Conservation (phyloP, 1,140 invertebrate genomes). For the Neomicropteryx cornuta region DNA sequence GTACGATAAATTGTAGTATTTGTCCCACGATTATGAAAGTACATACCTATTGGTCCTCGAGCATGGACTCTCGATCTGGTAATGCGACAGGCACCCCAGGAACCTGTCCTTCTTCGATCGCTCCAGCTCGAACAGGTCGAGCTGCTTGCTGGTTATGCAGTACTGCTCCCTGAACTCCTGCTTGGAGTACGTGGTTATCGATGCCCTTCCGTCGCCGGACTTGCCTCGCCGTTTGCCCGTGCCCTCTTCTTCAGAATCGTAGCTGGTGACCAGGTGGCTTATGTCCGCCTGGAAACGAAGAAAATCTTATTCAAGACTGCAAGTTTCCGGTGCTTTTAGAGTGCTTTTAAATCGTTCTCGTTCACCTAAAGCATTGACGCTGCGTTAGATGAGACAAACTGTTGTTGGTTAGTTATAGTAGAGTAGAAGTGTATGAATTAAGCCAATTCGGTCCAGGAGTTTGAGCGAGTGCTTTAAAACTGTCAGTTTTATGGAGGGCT, state of each 20-base stretch:
- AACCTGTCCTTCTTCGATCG: conserved; percentile 56
- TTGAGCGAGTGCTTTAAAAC: no score
- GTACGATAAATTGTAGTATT: background rate
- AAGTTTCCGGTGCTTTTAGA: background rate
- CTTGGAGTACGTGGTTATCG: conserved; percentile 67
- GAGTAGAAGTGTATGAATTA: no score
- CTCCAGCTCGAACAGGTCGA: conserved; percentile 70
- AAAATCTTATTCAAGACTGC: background rate
- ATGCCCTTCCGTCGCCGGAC: conserved; percentile 40
- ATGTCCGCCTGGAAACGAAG: conserved; percentile 41
- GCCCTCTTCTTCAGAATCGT: conserved; percentile 62
- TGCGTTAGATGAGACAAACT: no score
- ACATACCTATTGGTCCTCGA: conserved; percentile 36
- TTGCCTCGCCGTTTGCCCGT: conserved; percentile 44
- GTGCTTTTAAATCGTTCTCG: no score
- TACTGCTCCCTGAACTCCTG: conserved; percentile 60
- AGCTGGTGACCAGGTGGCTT: conserved; percentile 51
- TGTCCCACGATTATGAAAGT: background rate
- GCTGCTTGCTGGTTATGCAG: conserved; percentile 82
- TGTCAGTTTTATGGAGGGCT: no score
- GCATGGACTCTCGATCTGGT: conserved; percentile 50
- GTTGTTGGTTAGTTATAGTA: no score
- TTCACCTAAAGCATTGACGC: background rate
- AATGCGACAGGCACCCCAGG: conserved; percentile 75
- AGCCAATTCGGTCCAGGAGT: no score